Conservation (phyloP, 2,797 vertebrate genomes). For the Masticophis lateralis region DNA sequence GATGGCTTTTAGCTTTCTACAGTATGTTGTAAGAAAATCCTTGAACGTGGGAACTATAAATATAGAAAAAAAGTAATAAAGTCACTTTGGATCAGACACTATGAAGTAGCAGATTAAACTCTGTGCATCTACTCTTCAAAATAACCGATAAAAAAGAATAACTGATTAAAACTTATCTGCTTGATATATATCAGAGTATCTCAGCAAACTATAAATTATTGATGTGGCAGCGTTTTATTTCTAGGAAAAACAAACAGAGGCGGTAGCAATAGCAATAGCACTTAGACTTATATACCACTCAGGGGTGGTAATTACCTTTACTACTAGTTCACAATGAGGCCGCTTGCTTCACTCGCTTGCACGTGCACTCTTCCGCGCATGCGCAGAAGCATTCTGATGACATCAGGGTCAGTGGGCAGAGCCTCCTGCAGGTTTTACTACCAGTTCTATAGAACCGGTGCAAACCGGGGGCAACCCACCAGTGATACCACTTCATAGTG, state of each 20-base stretch:
- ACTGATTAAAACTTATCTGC: not conserved
- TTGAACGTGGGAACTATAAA: not conserved
- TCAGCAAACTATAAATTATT: not conserved
- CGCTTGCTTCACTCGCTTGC: too few relatives aligned
- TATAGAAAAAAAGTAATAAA: not conserved
- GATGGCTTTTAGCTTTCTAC: not conserved
- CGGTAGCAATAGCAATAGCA: not conserved
- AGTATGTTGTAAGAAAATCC: not conserved
- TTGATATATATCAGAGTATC: not conserved
- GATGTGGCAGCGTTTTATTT: not conserved
- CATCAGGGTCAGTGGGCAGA: too few relatives aligned
- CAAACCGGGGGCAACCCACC: too few relatives aligned
- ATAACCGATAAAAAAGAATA: not conserved
- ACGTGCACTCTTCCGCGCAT: too few relatives aligned
- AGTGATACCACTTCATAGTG: too few relatives aligned
- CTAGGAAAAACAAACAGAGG: not conserved
- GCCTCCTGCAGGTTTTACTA: too few relatives aligned
- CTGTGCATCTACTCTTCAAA: not conserved
- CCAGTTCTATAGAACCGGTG: too few relatives aligned
- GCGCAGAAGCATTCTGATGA: too few relatives aligned
- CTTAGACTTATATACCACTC: too few relatives aligned
- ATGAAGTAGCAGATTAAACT: not conserved
- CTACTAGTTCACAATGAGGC: too few relatives aligned
- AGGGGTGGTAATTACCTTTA: too few relatives aligned
- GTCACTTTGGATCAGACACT: not conserved